Base-by-base conservation (phyloP, 2,888 invertebrate genomes). In the Panorpa germanica region DNA sequence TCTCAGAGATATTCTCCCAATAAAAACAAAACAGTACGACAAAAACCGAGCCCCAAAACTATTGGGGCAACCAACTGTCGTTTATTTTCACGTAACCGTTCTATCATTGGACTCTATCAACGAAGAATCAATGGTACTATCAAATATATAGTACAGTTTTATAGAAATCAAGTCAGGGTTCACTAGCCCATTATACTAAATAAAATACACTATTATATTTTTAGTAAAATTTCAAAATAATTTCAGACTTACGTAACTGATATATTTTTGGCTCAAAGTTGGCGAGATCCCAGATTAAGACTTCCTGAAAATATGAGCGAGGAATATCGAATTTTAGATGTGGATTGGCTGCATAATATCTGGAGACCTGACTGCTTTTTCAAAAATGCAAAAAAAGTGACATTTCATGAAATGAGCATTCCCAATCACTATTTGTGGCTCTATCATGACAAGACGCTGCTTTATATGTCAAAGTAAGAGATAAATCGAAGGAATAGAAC, bases 361-460 rank as follows among this genome's bases (percentile, higher is more conserved):
- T 88, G 88, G 88, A 62, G 86, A 34, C 88, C 88, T 0, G 88
- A 88, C 55, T 83, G 85, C 50, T 88, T 88, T 57, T 86, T 88
- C 54, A 86, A 86, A 56, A 88, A 86, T 50, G 86, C 86, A 11
- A 88, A 88, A 55, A 82, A 83, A 47, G 86, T 68, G n/a, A 85
- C 85, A 10, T 86, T 88, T 46, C 88, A 88, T 43, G 85, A 86
- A 57, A 86, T 88, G 83, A 85, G 83, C 49, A 85, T 88, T 50
- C 86, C 88, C 0, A 88, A 88, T 48, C 86, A 88, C 52, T 88
- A 88, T 49, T 59, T 88, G 8, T 86, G 86, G 83, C 53, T 88
- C 35, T 86, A 86, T 44, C 82, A 85, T 45, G 86, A 88, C 50
- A 88, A 88, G 53, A 85, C 83, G 0, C 57, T 88, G 37, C 68